Conservation (phyloP, 2,113 vertebrate genomes). For the Charadrius vociferus region DNA sequence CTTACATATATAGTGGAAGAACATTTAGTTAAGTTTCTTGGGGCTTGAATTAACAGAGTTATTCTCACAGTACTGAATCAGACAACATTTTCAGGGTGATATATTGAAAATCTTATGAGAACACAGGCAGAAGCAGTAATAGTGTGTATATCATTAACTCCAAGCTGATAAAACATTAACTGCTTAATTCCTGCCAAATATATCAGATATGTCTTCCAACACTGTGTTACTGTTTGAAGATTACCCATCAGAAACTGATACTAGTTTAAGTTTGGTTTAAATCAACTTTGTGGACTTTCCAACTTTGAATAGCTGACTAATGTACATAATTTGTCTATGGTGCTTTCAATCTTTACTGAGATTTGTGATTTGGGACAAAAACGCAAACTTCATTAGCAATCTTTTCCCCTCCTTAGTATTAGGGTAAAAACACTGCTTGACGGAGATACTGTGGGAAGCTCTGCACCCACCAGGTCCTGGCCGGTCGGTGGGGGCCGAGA, state of each 20-base stretch:
- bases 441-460: not conserved
- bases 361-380: not conserved
- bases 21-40: not conserved
- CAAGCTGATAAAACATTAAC: conserved; percentile 52
- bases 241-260: not conserved
- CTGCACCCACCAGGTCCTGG: not conserved
- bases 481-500: not conserved
- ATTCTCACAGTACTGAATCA: not conserved
- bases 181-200: not conserved
- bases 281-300: not conserved
- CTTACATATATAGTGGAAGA: not conserved
- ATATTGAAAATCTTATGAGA: not conserved
- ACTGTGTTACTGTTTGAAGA: not conserved
- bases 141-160: conserved; percentile 33
- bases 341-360: not conserved
- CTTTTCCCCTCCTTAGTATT: not conserved
- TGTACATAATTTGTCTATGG: too few relatives aligned
- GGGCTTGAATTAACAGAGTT: not conserved
- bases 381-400: not conserved
- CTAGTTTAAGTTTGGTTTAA: not conserved
- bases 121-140: not conserved
- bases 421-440: not conserved
- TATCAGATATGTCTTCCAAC: not conserved
- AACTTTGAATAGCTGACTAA: not conserved
- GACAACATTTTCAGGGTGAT: not conserved